phyloP scores from a whole-genome alignment of 2,113 vertebrate species.

The Elaphurus davidianus region DNA sequence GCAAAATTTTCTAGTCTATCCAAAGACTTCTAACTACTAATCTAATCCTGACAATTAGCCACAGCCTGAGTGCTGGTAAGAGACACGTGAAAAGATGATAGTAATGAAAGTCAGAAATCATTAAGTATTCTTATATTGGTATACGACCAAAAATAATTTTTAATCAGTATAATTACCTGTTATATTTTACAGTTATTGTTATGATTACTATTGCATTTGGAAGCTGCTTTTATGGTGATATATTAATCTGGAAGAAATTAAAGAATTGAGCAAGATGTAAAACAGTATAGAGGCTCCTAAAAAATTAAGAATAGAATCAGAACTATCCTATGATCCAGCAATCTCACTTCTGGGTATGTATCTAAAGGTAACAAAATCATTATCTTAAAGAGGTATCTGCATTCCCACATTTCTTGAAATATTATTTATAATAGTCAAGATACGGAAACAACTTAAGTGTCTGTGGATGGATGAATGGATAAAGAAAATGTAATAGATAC shows the following conservation, averaged over 20 bases:
- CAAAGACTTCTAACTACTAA: background rate
- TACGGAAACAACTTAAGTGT: background rate
- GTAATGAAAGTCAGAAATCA: background rate
- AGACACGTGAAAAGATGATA: background rate
- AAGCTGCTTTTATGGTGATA: background rate
- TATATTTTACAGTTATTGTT: background rate
- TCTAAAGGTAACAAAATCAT: background rate
- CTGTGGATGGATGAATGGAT: background rate
- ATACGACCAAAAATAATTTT: background rate
- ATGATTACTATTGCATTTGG: background rate
- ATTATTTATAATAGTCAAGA: background rate
- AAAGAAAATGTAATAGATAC: background rate
- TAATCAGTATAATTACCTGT: background rate
- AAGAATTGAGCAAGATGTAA: background rate
- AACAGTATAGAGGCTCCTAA: background rate
- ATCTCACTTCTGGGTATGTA: background rate
- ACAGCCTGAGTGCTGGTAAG: background rate
- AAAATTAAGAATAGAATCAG: background rate
- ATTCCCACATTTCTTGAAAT: background rate
- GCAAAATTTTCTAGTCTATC: background rate
- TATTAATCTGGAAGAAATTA: conserved; percentile 19
- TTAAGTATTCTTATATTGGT: background rate
- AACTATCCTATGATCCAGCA: background rate
- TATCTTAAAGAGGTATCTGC: background rate
- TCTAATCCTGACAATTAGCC: background rate